Evolutionary conservation across 2,113 vertebrate species (phyloP), one percentile per base, ranked within the genome.

Genomic region (Ceuthmochares aereus): DNA sequence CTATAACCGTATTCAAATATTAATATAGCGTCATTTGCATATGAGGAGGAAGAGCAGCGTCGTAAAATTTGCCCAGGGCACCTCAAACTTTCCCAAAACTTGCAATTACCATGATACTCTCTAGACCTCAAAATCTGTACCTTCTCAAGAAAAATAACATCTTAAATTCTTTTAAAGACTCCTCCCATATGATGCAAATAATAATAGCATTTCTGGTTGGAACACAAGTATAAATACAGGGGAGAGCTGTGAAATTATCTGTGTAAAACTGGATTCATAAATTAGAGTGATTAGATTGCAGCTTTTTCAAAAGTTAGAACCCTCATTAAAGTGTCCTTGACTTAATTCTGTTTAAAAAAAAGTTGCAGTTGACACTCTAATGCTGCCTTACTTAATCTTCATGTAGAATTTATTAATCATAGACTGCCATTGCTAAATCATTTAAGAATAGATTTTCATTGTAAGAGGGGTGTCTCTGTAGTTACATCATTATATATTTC

Each of bases 401-500:
- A 96, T 98, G 96, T 97, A 98, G 98, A 98, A 97, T 98, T 95
- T 96, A 97, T 97, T 95, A 86, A 95, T 97, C 96, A 94, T 94
- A 93, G 70, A 67, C 64, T 96, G 72, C 84, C 86, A 96, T 93
- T 97, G 86, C 90, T 98, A 97, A 98, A 98, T 98, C 93, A 98
- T 98, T 98, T 97, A 97, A 97, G 94, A 97, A 97, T 87, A 98
- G 97, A 97, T 97, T 97, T 82, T 85, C 78, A 95, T 89, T 97
- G 75, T 95, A 89, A 91, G 90, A 97, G 84, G 64, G 97, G 30
- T 10, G 10, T 72, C 87, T 87, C 43, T 93, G 54, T 89, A 91
- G 69, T 96, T 90, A 95, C 79, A 92, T 75, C 68, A 96, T 97
- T 93, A 83, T 87, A 63, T 89, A 77, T 81, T 97, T 97, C 92